Base-by-base conservation (phyloP, 2,888 invertebrate species). In the Ectemnius lituratus region DNA sequence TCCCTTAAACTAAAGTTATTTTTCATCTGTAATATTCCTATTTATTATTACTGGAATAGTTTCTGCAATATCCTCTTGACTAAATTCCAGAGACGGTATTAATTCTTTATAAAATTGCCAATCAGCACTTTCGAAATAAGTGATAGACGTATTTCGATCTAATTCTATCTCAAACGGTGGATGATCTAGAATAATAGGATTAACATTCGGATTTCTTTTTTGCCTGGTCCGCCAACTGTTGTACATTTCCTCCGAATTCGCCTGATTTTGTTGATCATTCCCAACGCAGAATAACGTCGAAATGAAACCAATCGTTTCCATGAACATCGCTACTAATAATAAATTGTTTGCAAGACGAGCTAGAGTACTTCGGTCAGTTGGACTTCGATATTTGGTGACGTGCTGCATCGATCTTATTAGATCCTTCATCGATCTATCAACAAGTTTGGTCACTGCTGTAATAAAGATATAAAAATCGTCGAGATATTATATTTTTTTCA, bases 311-410 rank as follows among this genome's bases (percentile, higher is more conserved):
- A 83, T 46, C 6, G 81, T 81, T 59, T 83, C 85, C 78, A 85
- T 81, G 57, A 86, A 86, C 75, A 85, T 82, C 16, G 85, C 73
- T 2, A 83, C 80, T 20, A 87, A 68, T 2, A 87, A 63, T 47
- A 87, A 78, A 60, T 84, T 86, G 68, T 85, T 85, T 4, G 85
- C 85, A 4, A 87, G 65, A 37, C 76, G 64, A 6, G 73, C 60
- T 28, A 87, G 65, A 20, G 78, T 79, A 14, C 70, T 82, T 20
- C 68, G 62, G n/a, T 70, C 49, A 27, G 73, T 79, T 13, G 59
- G 27, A 8, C 47, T 45, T 52, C 63, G 56, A 2, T 67, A 49
- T 66, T 63, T 75, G 47, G 64, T 75, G 20, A 83, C 49, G 11
- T 65, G 65, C 67, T 80, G 82, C 79, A 87, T 80, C n/a, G 84